Percentiles rank a stretch among this genome's conserved stretches.
phyloP scores from a whole-genome alignment of 1,140 invertebrate genomes.

The Atta colombica region DNA sequence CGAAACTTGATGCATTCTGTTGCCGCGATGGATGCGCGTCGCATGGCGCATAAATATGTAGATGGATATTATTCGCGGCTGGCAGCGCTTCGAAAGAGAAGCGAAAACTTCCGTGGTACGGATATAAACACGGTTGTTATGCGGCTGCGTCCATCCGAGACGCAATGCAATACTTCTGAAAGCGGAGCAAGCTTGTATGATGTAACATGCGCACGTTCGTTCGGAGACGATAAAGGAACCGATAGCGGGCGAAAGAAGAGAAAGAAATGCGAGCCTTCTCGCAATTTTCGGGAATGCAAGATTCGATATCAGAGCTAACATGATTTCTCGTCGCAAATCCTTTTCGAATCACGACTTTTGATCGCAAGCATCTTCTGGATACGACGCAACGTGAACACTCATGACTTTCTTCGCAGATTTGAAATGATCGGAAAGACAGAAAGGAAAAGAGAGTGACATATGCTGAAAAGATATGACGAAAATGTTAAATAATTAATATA shows the following conservation, averaged over 20 bases:
- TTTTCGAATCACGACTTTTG: not conserved
- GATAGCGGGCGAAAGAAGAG: not conserved
- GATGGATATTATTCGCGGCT: constrained; percentile 52
- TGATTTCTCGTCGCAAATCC: not conserved
- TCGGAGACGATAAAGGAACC: constrained; percentile 15
- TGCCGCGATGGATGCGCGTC: not conserved
- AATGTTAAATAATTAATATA: too few relatives aligned
- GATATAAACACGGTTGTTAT: constrained; percentile 9
- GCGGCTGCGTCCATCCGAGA: constrained; percentile 34
- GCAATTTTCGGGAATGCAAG: constrained; percentile 14
- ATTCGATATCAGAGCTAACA: constrained; percentile 24
- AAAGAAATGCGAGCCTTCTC: constrained; percentile 1
- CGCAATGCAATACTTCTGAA: constrained; percentile 49
- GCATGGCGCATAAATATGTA: constrained; percentile 54
- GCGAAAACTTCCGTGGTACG: constrained; percentile 50
- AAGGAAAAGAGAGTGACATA: too few relatives aligned
- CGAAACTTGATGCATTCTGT: constrained; percentile 37
- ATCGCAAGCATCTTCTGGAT: not conserved
- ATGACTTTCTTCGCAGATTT: not conserved
- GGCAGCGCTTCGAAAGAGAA: constrained; percentile 44
- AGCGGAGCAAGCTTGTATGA: constrained; percentile 31
- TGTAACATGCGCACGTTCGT: constrained; percentile 28
- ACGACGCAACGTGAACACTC: not conserved
- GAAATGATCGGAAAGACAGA: not conserved
- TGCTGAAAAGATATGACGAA: not conserved